A percentile compares a stretch with the other conserved stretches of the same genome.
These are phyloP conservation scores for Cairina moschata DNA, from an alignment of 2,113 vertebrate species.

Conservation along the genomic window DNA sequence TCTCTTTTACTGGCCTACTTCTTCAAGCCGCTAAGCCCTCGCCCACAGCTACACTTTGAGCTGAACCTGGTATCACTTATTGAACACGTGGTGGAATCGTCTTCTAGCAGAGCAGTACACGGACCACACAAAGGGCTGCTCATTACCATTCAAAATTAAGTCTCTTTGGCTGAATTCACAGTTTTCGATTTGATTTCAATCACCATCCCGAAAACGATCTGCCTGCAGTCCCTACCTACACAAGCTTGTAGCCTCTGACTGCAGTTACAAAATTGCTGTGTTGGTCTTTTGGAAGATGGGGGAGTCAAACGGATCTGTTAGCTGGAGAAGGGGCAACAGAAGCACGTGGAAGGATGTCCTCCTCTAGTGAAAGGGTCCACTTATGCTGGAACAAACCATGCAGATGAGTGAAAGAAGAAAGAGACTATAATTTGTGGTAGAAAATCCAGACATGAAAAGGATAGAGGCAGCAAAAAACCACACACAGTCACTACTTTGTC, in stretches of 20 bases:
- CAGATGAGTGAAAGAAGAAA: background rate
- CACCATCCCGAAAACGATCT: background rate
- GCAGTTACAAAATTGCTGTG: background rate
- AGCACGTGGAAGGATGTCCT: background rate
- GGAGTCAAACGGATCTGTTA: background rate
- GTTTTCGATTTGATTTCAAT: background rate
- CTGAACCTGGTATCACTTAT: background rate
- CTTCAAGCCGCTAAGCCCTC: background rate
- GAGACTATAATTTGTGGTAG: background rate
- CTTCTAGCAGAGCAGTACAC: background rate
- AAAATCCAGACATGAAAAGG: background rate
- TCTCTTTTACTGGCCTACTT: accelerated
- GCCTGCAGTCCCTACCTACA: background rate
- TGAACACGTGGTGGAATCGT: background rate
- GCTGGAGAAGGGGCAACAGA: background rate
- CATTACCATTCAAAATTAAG: background rate
- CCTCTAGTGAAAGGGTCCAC: background rate
- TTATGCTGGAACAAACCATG: background rate
- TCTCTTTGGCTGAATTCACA: background rate
- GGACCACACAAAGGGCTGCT: background rate
- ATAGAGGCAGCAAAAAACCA: background rate
- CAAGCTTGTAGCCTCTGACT: background rate
- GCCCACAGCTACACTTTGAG: background rate
- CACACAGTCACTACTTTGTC: background rate
- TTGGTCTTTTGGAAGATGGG: background rate